Evolutionary conservation across 2,888 invertebrate species (phyloP).

Genomic region (Brenthis ino): DNA sequence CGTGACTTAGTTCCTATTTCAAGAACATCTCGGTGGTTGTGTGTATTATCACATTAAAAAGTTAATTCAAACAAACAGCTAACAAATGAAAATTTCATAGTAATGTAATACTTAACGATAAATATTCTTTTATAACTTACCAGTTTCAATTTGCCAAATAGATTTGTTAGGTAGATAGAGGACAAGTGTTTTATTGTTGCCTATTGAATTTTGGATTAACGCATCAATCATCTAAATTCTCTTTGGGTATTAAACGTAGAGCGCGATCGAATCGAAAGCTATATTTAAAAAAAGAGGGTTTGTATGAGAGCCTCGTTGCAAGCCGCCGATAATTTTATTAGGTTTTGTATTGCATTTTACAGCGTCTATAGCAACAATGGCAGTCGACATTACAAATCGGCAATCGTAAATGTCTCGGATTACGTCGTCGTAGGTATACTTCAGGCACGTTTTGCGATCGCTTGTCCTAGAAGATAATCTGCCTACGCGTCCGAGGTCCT

Average conservation of each 20-base stretch:
- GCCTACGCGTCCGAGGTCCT: slow-evolving; percentile 11
- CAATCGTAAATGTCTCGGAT: slow-evolving; percentile 20
- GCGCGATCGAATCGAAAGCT: slow-evolving; percentile 24
- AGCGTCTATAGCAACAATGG: not conserved
- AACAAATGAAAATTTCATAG: too few relatives aligned
- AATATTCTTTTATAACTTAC: too few relatives aligned
- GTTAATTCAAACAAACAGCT: too few relatives aligned
- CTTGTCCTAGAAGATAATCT: slow-evolving; percentile 13
- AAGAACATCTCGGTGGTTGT: too few relatives aligned
- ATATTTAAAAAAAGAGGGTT: slow-evolving; percentile 22
- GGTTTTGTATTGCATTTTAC: slow-evolving; percentile 5
- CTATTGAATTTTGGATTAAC: not conserved
- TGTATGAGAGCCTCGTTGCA: slow-evolving; percentile 6
- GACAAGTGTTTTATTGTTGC: not conserved
- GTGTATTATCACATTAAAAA: too few relatives aligned
- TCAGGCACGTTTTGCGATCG: slow-evolving; percentile 15
- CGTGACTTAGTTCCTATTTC: too few relatives aligned
- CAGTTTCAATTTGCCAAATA: too few relatives aligned
- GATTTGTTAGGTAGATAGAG: too few relatives aligned
- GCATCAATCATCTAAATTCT: slow-evolving; percentile 7
- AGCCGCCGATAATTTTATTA: slow-evolving; percentile 21
- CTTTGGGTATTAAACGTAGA: slow-evolving; percentile 7
- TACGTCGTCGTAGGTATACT: slow-evolving; percentile 13
- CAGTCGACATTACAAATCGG: slow-evolving; percentile 7
- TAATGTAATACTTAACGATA: too few relatives aligned